Conservation (phyloP, 2,797 vertebrate species). For the Heliangelus exortis region DNA sequence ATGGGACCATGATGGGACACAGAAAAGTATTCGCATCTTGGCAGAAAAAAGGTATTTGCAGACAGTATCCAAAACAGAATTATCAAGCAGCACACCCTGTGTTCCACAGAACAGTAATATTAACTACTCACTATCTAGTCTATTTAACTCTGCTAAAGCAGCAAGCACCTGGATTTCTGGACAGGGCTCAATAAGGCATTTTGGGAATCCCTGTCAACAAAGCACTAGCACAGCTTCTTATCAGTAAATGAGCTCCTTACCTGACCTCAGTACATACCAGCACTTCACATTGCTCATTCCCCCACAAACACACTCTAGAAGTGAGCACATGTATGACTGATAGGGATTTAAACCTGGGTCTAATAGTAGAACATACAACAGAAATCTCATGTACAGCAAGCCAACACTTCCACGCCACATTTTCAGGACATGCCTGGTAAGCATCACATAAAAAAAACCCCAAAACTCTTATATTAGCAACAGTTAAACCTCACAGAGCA, state of each 20-base stretch:
- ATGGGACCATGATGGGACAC: background rate
- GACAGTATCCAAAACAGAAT: background rate
- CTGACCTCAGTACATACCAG: background rate
- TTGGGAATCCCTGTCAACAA: background rate
- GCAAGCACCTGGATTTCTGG: constrained; percentile 37
- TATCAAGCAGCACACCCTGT: background rate
- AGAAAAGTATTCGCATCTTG: constrained; percentile 10
- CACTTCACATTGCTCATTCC: fast-evolving
- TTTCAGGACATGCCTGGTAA: background rate
- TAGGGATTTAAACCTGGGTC: background rate
- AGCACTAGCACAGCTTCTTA: background rate
- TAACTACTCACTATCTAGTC: constrained; percentile 14
- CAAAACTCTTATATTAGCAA: background rate
- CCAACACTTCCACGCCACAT: fast-evolving
- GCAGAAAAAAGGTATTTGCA: background rate
- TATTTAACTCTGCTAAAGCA: background rate
- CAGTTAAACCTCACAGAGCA: background rate
- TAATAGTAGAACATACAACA: fast-evolving
- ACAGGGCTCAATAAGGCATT: constrained; percentile 5
- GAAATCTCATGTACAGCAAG: background rate
- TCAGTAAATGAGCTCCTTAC: background rate
- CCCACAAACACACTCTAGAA: background rate
- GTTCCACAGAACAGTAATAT: background rate
- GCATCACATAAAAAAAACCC: background rate
- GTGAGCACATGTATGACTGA: background rate